Evolutionary conservation across 2,888 invertebrate species (phyloP).

Genomic region (Xestoiulus laeticollis): DNA sequence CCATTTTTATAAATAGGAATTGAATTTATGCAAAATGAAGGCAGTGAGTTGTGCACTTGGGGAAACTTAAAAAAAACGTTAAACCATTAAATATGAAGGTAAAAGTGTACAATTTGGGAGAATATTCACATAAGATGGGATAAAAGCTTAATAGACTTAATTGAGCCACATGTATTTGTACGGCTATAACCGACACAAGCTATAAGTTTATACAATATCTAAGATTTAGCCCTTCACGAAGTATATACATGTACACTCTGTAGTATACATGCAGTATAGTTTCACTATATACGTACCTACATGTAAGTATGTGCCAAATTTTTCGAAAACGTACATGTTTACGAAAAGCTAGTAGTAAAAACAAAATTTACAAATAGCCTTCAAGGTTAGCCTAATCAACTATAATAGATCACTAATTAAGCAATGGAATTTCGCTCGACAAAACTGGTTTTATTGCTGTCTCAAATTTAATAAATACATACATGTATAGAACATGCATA

Average conservation of each 20-base stretch:
- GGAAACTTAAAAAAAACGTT: background rate
- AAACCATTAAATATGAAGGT: background rate
- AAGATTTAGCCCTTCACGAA: no score
- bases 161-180: background rate
- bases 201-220: no score
- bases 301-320: no score
- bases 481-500: background rate
- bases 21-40: background rate
- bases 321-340: background rate
- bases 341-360: background rate
- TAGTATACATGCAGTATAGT: no score
- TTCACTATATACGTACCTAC: background rate
- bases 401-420: slow-evolving; percentile 28
- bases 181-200: background rate
- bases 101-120: background rate
- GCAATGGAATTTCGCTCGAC: background rate
- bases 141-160: background rate
- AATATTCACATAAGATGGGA: background rate
- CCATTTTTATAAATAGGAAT: background rate
- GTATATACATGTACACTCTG: no score
- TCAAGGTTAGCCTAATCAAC: slow-evolving; percentile 8
- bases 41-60: background rate
- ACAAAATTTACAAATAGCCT: background rate
- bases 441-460: background rate
- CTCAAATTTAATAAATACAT: background rate